These are phyloP conservation scores for Pseudomyrmex concolor DNA, from an alignment of 1,140 invertebrate genomes.

Conservation along the genomic window DNA sequence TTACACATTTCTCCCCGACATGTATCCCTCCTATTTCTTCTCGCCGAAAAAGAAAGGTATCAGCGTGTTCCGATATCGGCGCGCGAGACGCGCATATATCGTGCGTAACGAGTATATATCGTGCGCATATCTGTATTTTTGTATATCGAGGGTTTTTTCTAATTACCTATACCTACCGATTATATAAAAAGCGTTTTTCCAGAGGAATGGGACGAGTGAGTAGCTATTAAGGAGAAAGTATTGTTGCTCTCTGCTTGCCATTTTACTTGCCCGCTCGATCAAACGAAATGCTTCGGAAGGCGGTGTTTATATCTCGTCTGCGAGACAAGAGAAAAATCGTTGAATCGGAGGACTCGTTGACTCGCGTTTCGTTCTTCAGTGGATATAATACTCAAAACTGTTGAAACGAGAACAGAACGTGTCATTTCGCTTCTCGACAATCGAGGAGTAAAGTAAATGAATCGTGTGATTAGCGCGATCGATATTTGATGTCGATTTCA, in stretches of 20 bases:
- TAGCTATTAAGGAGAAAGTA: constrained; percentile 76
- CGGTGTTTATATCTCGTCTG: constrained; percentile 49
- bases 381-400: constrained; percentile 12
- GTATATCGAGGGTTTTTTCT: constrained; percentile 83
- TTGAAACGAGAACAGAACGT: not conserved
- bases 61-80: constrained; percentile 26
- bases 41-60: constrained; percentile 29
- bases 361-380: constrained; percentile 2
- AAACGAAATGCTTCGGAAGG: constrained; percentile 64
- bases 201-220: constrained; percentile 75
- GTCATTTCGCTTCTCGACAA: not conserved
- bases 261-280: constrained; percentile 75
- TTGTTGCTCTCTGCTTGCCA: constrained; percentile 77
- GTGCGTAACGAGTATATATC: constrained; percentile 52
- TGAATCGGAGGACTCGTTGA: constrained; percentile 36
- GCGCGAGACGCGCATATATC: constrained; percentile 20
- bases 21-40: constrained; percentile 51
- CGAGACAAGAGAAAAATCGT: constrained; percentile 43
- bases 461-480: not conserved
- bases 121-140: constrained; percentile 82
- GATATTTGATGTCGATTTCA: not conserved
- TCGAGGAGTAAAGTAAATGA: not conserved
- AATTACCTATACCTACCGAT: constrained; percentile 75
- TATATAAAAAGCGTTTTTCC: constrained; percentile 68
- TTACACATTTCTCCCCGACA: constrained; percentile 15